Percentiles rank a stretch among this genome's conserved stretches.
Evolutionary conservation across 2,888 invertebrate species (phyloP).

Genomic region (Endotricha flammealis): DNA sequence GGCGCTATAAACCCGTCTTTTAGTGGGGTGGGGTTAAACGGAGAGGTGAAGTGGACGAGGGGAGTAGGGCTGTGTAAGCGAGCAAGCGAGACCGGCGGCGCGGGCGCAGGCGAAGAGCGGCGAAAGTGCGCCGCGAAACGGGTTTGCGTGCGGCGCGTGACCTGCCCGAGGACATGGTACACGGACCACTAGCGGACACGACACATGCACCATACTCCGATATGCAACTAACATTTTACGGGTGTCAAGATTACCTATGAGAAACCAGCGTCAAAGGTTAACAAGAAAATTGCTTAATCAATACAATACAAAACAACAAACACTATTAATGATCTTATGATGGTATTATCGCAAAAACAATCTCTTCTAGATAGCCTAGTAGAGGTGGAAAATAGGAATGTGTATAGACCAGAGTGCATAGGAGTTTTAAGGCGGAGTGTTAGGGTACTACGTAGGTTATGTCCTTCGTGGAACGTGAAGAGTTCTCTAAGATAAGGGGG

Average conservation of each 20-base stretch:
- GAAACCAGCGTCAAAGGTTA: slow-evolving; percentile 21
- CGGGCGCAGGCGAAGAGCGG: slow-evolving; percentile 60
- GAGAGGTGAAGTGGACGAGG: slow-evolving; percentile 28
- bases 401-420: too few relatives aligned
- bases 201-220: slow-evolving; percentile 35
- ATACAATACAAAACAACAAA: too few relatives aligned
- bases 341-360: too few relatives aligned
- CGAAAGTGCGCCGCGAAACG: slow-evolving; percentile 71
- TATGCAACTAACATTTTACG: slow-evolving; percentile 23
- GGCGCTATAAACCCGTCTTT: slow-evolving; percentile 13
- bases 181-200: slow-evolving; percentile 43
- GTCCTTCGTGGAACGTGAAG: too few relatives aligned
- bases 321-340: too few relatives aligned
- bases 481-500: too few relatives aligned
- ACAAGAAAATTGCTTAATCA: neutral
- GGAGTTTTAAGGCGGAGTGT: too few relatives aligned
- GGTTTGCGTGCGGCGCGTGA: slow-evolving; percentile 70
- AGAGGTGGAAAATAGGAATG: too few relatives aligned
- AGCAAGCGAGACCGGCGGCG: slow-evolving; percentile 44
- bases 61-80: slow-evolving; percentile 46
- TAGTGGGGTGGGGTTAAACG: slow-evolving; percentile 20
- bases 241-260: neutral
- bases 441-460: too few relatives aligned
- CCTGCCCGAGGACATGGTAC: slow-evolving; percentile 68
- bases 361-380: too few relatives aligned